These are phyloP conservation scores for Sinocyclocheilus anshuiensis DNA, from an alignment of 2,113 vertebrate species.

Conservation along the genomic window DNA sequence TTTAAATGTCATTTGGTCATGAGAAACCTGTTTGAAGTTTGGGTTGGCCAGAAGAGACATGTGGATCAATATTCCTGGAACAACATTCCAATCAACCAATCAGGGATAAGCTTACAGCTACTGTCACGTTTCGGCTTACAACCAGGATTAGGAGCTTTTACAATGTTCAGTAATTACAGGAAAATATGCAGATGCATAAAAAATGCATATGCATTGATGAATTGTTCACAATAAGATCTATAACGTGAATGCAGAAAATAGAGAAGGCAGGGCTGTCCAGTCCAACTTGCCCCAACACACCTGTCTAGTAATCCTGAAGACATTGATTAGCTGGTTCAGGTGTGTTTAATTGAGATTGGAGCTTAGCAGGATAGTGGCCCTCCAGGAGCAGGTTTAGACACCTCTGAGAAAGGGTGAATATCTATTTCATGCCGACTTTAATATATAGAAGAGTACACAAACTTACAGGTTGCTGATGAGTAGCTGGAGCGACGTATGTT, in stretches of 20 bases:
- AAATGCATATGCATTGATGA: background rate
- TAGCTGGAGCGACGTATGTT: constrained; percentile 77
- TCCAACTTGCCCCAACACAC: background rate
- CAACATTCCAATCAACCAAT: too few species aligned
- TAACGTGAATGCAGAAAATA: background rate
- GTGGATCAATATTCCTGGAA: too few species aligned
- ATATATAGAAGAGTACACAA: background rate
- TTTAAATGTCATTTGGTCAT: background rate
- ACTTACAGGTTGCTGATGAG: constrained; percentile 83
- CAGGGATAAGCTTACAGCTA: too few species aligned
- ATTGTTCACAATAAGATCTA: background rate
- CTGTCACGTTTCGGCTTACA: too few species aligned
- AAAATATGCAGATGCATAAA: too few species aligned
- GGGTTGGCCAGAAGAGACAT: too few species aligned
- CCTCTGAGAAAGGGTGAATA: background rate
- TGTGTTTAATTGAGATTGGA: background rate
- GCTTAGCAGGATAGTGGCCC: background rate
- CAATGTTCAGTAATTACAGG: too few species aligned
- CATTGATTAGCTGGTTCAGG: background rate
- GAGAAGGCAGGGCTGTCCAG: background rate
- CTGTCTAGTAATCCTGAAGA: background rate
- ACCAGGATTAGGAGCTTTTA: too few species aligned
- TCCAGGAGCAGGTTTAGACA: background rate
- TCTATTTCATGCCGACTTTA: background rate
- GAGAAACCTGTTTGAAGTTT: background rate